phyloP scores from a whole-genome alignment of 1,140 invertebrate genomes.

The Drosophila persimilis region DNA sequence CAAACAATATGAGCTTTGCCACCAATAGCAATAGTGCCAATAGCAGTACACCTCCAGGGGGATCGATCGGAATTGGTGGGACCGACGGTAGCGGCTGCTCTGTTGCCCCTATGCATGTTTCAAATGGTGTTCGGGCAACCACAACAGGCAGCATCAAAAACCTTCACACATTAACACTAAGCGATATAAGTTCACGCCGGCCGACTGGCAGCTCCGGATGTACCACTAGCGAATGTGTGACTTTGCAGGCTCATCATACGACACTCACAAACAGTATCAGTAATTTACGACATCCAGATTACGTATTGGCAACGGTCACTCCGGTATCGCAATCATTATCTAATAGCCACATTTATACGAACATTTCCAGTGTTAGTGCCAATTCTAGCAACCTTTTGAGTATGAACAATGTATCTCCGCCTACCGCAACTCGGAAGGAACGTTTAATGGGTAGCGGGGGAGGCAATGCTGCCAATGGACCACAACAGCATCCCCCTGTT shows the following conservation, averaged over 20 bases:
- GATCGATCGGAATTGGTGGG: constrained; percentile 37
- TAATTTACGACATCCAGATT: constrained; percentile 68
- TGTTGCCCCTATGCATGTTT: constrained; percentile 30
- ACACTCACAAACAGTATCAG: constrained; percentile 63
- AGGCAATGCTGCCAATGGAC: constrained; percentile 36
- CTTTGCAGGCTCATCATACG: constrained; percentile 69
- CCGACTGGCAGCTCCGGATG: constrained; percentile 29
- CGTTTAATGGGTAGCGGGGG: constrained; percentile 45
- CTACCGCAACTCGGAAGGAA: constrained; percentile 69
- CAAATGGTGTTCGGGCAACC: constrained; percentile 47
- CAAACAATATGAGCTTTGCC: constrained; percentile 79
- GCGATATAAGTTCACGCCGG: constrained; percentile 57
- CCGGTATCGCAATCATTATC: constrained; percentile 67
- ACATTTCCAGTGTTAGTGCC: constrained; percentile 22
- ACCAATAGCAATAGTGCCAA: constrained; percentile 22
- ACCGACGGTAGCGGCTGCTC: constrained; percentile 37
- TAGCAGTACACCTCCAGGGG: constrained; percentile 39
- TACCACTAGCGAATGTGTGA: constrained; percentile 42
- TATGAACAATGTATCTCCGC: constrained; percentile 74
- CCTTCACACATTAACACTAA: constrained; percentile 72
- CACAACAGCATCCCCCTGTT: constrained; percentile 74
- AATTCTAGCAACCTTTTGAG: constrained; percentile 53
- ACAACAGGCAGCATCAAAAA: constrained; percentile 78
- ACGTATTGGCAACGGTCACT: constrained; percentile 70
- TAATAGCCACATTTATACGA: constrained; percentile 65